Evolutionary conservation across 2,888 invertebrate genomes (phyloP), one percentile per base, ranked within the genome.

Genomic region (Anticlea derivata): DNA sequence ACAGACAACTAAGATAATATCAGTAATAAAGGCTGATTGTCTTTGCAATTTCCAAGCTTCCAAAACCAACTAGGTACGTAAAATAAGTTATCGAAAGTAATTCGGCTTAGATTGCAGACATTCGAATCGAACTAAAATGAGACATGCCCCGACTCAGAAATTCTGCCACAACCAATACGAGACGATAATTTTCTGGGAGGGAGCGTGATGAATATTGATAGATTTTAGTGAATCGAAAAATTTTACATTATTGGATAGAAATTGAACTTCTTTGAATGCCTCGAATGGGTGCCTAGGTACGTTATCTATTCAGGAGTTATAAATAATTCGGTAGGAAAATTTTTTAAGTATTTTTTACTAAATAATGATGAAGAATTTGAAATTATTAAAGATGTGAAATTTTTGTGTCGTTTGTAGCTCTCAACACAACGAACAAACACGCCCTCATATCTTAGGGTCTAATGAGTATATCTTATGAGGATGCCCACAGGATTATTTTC

Each of bases 81-180:
- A 3, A 3, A 17, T 17, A 26, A 24, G 22, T 11, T 2, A 29
- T 37, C 10, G 3, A 7, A 38, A 24, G 8, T 27, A 35, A 35
- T 39, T 47, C n/a, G 17, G 31, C 23, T 40, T 10, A 11, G 17
- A 39, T 13, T 20, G 7, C 20, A 31, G 38, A 24, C 17, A 46
- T 39, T 38, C 27, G 13, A 34, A 40, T 33, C 23, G 11, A 17
- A 10, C 38, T 39, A 39, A 44, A 47, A n/a, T 27, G 30, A 46
- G 27, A 49, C 51, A 38, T 41, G 59, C 47, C 50, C 57, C 38
- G 56, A 60, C 54, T 52, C 11, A 39, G 31, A 47, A 54, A 58
- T 51, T 37, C 30, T 48, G 49, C 8, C 8, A 41, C 5, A 47
- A 38, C 39, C 41, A 39, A 55, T 44, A 46, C 30, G 12, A 23